Evolutionary conservation across 1,140 invertebrate genomes (phyloP).

Genomic region (Caenorhabditis briggsae): DNA sequence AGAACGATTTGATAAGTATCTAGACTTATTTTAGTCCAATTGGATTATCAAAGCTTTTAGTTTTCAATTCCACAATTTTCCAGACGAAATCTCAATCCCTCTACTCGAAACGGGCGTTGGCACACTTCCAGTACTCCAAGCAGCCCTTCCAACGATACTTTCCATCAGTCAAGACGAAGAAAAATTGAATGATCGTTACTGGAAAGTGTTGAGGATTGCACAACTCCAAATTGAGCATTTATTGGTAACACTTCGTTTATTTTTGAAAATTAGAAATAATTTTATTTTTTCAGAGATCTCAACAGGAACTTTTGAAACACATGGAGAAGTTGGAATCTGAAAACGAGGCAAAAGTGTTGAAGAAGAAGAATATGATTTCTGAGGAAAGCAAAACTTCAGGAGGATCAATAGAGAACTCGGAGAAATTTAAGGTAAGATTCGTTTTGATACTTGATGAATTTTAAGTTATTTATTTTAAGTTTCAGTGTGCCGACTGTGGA

Average conservation of each 20-base stretch:
- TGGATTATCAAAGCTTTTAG: no score
- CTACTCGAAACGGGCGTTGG: constrained; percentile 27
- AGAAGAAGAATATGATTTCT: neutral
- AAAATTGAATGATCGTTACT: constrained; percentile 2
- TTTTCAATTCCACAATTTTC: neutral
- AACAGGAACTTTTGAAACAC: constrained; percentile 41
- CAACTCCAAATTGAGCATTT: constrained; percentile 44
- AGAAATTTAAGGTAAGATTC: constrained; percentile 7
- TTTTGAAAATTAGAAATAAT: neutral
- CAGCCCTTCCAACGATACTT: neutral
- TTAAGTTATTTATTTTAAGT: neutral
- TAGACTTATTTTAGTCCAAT: no score
- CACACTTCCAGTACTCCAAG: constrained; percentile 35
- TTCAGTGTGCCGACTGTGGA: constrained; percentile 45
- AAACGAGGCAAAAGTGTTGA: neutral
- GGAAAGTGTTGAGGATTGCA: constrained; percentile 27
- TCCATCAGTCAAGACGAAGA: constrained; percentile 26
- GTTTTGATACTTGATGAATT: neutral
- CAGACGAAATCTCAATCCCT: constrained; percentile 42
- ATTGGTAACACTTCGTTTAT: neutral
- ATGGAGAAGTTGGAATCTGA: constrained; percentile 34
- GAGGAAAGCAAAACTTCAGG: constrained; percentile 20
- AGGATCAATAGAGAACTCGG: neutral
- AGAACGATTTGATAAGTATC: no score
- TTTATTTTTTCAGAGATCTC: neutral